These are phyloP conservation scores for Picus viridis DNA, from an alignment of 2,797 vertebrate species.

Conservation along the genomic window DNA sequence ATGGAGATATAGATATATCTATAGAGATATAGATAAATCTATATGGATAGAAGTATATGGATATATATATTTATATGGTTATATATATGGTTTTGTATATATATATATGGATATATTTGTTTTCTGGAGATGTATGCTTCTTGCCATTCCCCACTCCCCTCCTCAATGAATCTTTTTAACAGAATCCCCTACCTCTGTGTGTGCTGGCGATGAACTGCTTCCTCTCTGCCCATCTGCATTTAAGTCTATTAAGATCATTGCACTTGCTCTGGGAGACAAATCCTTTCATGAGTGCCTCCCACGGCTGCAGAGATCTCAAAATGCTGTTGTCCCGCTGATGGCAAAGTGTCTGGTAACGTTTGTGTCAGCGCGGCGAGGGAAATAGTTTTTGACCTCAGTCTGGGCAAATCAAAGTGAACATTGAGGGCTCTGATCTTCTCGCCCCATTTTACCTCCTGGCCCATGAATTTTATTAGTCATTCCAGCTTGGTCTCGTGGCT, in stretches of 20 bases:
- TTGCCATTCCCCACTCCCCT: not conserved
- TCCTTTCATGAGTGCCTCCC: not conserved
- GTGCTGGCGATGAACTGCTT: not conserved
- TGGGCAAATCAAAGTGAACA: not conserved
- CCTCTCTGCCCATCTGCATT: not conserved
- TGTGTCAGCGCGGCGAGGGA: not conserved
- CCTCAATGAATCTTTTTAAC: not conserved
- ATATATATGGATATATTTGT: too few species aligned
- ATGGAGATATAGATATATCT: too few species aligned
- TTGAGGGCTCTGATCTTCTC: conserved; percentile 2
- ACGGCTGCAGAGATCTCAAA: not conserved
- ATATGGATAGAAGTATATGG: too few species aligned
- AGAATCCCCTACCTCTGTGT: not conserved
- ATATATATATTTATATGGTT: too few species aligned
- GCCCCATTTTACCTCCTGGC: not conserved
- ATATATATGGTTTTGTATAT: too few species aligned
- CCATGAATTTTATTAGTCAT: conserved; percentile 26
- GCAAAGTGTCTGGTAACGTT: not conserved
- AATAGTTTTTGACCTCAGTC: not conserved
- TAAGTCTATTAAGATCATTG: not conserved
- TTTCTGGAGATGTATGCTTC: not conserved
- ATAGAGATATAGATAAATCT: too few species aligned
- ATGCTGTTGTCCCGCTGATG: not conserved
- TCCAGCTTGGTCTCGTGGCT: conserved; percentile 42
- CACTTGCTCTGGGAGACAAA: not conserved